A percentile compares a stretch with the other conserved stretches of the same genome.
Evolutionary conservation across 2,888 invertebrate species (phyloP).

Genomic region (Stramonita haemastoma): DNA sequence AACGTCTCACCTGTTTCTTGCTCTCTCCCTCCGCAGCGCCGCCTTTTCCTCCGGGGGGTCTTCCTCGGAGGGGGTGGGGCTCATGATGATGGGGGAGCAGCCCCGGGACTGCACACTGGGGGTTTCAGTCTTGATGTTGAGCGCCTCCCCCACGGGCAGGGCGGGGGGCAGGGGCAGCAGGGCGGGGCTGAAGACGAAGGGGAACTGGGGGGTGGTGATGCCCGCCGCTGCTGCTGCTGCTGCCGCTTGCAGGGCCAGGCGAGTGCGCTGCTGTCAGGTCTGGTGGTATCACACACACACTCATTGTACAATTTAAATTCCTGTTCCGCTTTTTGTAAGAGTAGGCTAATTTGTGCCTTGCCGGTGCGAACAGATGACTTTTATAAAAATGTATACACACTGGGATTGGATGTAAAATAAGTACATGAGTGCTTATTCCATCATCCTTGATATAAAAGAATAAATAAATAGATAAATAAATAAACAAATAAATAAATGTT

Average conservation of each 20-base stretch:
- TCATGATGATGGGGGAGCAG: constrained; percentile 70
- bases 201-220: constrained; percentile 53
- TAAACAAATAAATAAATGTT: no score
- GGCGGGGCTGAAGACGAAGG: constrained; percentile 58
- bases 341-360: no score
- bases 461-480: no score
- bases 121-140: constrained; percentile 56
- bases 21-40: not conserved
- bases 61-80: constrained; percentile 50
- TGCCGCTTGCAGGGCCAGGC: constrained; percentile 45
- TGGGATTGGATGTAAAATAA: no score
- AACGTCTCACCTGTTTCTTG: constrained; percentile 13
- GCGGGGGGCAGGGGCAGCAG: constrained; percentile 51
- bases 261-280: constrained; percentile 33
- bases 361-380: no score
- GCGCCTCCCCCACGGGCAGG: constrained; percentile 50
- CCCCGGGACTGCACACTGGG: constrained; percentile 68
- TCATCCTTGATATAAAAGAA: no score
- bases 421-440: no score
- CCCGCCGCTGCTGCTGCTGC: constrained; percentile 48
- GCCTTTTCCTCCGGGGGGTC: constrained; percentile 22
- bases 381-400: no score
- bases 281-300: not conserved
- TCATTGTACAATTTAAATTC: not conserved
- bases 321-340: not conserved